Base-by-base conservation (phyloP, 2,888 invertebrate species). In the Rhaphigaster nebulosa region DNA sequence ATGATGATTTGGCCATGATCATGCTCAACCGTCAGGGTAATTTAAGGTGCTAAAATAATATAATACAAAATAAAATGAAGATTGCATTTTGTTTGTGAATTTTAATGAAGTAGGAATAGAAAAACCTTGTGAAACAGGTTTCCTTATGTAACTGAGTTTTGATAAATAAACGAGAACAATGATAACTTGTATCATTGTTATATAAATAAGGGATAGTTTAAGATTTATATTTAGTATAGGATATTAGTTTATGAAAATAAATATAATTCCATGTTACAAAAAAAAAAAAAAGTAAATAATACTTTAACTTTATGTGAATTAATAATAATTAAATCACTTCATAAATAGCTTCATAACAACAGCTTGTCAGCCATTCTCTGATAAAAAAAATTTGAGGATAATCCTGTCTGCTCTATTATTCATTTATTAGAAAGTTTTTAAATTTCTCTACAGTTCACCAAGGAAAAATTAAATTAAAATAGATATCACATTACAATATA, bases 101-200 rank as follows among this genome's bases (percentile, higher is more conserved):
- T 29, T 29, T 65, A 65, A 65, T 65, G 65, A 65, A n/a, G 29
- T 65, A 29, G 65, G 29, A 13, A 29, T 29, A 29, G 2, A 65
- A 29, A 1, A 65, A 65, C 65, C 89, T 54, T n/a, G 56, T 89
- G 20, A 54, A 52, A 54, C 45, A 41, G 45, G 89, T 54, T 89
- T 89, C 15, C 34, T 54, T 56, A 65, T 54, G 38, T 56, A 65
- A 65, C 29, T n/a, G 26, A 65, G 12, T 29, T 29, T 3, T 6
- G 65, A 65, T 65, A 65, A 65, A 65, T 15, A 65, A 29, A 65
- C 29, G n/a, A 13, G 29, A 29, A 65, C 29, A n/a, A 65, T 65
- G 65, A 65, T 65, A 65, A 65, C 65, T 65, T 65, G 18, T 65
- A 29, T n/a, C n/a, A 65, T 15, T 29, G 65, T 60, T 60, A 60